Conservation (phyloP, 1,140 invertebrate species). For the Heliconius hermathena region DNA sequence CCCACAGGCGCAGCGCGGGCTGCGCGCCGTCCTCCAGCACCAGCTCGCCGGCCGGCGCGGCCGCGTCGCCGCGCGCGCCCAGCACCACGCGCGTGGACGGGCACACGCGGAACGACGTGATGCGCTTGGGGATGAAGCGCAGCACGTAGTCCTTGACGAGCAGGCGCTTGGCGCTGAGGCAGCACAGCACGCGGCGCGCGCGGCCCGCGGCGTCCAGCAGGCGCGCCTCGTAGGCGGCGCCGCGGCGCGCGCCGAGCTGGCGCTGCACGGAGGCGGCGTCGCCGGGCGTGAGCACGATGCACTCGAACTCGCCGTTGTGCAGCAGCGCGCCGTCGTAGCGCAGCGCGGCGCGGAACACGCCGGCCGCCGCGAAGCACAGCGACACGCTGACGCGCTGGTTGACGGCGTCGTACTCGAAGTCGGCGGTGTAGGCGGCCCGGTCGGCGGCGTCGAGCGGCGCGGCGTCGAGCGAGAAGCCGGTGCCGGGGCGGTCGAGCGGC, state of each 20-base stretch:
- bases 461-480: constrained; percentile 37
- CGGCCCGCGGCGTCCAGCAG: constrained; percentile 77
- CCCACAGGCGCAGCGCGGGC: constrained; percentile 89
- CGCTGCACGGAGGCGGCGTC: constrained; percentile 93
- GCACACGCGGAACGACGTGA: constrained; percentile 95
- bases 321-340: constrained; percentile 89
- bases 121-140: constrained; percentile 94
- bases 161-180: constrained; percentile 90
- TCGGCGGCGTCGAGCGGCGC: constrained; percentile 41
- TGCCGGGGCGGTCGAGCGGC: constrained; percentile 48
- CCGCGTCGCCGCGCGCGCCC: constrained; percentile 71
- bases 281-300: constrained; percentile 91
- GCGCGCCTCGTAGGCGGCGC: constrained; percentile 92
- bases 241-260: constrained; percentile 90
- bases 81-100: constrained; percentile 85
- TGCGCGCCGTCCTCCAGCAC: constrained; percentile 95
- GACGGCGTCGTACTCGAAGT: constrained; percentile 81
- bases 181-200: constrained; percentile 93
- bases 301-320: constrained; percentile 95
- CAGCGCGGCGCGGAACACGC: constrained; percentile 92
- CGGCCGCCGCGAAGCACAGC: constrained; percentile 82
- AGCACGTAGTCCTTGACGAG: constrained; percentile 96
- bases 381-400: constrained; percentile 82
- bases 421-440: constrained; percentile 13
- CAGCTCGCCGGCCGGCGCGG: constrained; percentile 84